Evolutionary conservation across 1,140 invertebrate genomes (phyloP).

Genomic region (Hydropsyche tenuis): DNA sequence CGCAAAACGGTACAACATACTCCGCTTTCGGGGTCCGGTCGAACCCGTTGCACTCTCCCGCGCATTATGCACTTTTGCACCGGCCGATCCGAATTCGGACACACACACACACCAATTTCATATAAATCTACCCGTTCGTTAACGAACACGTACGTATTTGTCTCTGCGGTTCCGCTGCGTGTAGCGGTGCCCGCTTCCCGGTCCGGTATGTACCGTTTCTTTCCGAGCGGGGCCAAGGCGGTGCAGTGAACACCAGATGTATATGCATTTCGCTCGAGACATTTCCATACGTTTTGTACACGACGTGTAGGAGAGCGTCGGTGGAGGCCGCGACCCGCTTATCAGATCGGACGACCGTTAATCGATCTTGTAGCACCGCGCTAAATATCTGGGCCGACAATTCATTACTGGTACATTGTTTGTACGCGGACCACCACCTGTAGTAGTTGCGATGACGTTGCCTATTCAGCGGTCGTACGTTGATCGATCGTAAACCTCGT

Average conservation of each 20-base stretch:
- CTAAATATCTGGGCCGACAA: constrained; percentile 32
- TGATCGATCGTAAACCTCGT: not conserved
- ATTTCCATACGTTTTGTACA: constrained; percentile 32
- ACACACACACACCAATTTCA: no score
- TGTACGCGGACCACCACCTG: not conserved
- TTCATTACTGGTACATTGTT: constrained; percentile 13
- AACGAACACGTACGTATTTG: no score
- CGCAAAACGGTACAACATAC: constrained; percentile 36
- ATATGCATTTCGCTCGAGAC: constrained; percentile 19
- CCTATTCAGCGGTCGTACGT: not conserved
- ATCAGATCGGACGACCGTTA: constrained; percentile 35
- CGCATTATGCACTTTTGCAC: not conserved
- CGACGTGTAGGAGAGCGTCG: not conserved
- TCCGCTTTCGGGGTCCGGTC: not conserved
- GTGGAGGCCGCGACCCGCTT: constrained; percentile 32
- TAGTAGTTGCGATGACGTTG: constrained; percentile 1
- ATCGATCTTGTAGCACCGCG: constrained; percentile 21
- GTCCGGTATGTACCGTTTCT: constrained; percentile 34
- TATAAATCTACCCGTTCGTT: no score
- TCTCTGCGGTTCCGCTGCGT: constrained; percentile 28
- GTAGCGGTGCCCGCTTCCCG: constrained; percentile 27
- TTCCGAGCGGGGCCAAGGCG: not conserved
- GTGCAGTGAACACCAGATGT: constrained; percentile 13
- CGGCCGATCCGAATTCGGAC: not conserved
- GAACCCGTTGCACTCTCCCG: not conserved